Evolutionary conservation across 2,797 vertebrate species (phyloP).

Genomic region (Xiphophorus birchmanni): DNA sequence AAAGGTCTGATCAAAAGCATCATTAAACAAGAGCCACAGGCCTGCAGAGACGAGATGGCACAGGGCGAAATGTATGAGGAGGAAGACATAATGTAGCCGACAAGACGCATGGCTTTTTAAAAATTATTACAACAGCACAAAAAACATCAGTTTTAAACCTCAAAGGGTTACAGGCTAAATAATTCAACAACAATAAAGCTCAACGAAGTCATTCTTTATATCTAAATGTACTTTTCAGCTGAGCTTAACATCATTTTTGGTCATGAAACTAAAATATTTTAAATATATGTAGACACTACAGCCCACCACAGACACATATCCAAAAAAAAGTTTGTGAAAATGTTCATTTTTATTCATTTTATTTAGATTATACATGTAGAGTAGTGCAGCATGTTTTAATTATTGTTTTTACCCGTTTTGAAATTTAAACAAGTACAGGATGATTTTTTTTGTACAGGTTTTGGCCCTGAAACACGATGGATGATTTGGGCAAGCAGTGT

Average conservation of each 20-base stretch:
- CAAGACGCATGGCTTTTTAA: conserved; percentile 6
- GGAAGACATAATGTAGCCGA: conserved; percentile 8
- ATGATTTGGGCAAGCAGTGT: not conserved
- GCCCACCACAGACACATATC: not conserved
- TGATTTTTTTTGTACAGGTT: not conserved
- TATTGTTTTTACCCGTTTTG: not conserved
- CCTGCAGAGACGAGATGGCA: not conserved
- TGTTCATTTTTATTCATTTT: not conserved
- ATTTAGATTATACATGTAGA: not conserved
- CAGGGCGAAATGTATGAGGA: conserved; percentile 14
- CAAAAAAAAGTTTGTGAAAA: not conserved
- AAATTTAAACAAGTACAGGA: not conserved
- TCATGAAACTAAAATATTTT: not conserved
- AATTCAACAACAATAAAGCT: not conserved
- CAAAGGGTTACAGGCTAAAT: not conserved
- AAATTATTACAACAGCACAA: conserved; percentile 15
- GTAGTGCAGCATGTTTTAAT: not conserved
- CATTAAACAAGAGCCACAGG: conserved; percentile 10
- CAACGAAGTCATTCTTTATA: not conserved
- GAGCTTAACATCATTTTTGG: not conserved
- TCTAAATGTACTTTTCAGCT: conserved; percentile 14
- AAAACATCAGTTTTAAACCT: conserved; percentile 15
- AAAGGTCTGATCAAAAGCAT: conserved; percentile 17
- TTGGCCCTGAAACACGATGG: not conserved
- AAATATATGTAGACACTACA: no score